phyloP scores from a whole-genome alignment of 1,140 invertebrate genomes.

The Oryctes rhinoceros region DNA sequence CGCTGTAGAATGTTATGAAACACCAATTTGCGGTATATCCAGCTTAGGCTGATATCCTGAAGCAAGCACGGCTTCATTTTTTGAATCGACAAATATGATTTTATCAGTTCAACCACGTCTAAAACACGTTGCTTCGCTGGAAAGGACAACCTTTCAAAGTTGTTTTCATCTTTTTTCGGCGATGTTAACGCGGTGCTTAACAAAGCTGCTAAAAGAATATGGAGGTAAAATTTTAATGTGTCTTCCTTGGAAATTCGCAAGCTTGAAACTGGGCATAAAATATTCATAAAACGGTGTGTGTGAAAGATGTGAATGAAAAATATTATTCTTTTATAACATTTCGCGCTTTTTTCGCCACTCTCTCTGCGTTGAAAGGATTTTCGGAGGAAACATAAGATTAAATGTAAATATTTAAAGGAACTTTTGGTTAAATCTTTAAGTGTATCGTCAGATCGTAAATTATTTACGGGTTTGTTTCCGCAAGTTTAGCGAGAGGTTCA shows the following conservation, averaged over 20 bases:
- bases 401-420: constrained; percentile 13
- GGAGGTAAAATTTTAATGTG: constrained; percentile 29
- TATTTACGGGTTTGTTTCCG: too few relatives aligned
- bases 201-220: constrained; percentile 24
- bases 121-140: too few relatives aligned
- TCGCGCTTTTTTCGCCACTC: background rate
- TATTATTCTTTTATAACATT: constrained; percentile 36
- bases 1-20: too few relatives aligned
- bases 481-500: too few relatives aligned
- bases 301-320: constrained; percentile 35
- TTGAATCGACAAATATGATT: too few relatives aligned
- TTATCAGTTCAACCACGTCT: too few relatives aligned
- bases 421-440: constrained; percentile 11
- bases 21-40: too few relatives aligned
- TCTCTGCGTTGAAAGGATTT: constrained; percentile 1
- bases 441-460: too few relatives aligned
- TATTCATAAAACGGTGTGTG: constrained; percentile 34
- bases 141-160: too few relatives aligned
- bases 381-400: constrained; percentile 22
- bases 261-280: constrained; percentile 12
- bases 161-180: background rate
- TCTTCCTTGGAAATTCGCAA: background rate
- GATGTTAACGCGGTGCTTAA: constrained; percentile 22
- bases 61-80: too few relatives aligned
- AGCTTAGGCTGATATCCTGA: too few relatives aligned